These are phyloP conservation scores for Lichenostomus cassidix DNA, from an alignment of 2,113 vertebrate genomes.

Conservation along the genomic window DNA sequence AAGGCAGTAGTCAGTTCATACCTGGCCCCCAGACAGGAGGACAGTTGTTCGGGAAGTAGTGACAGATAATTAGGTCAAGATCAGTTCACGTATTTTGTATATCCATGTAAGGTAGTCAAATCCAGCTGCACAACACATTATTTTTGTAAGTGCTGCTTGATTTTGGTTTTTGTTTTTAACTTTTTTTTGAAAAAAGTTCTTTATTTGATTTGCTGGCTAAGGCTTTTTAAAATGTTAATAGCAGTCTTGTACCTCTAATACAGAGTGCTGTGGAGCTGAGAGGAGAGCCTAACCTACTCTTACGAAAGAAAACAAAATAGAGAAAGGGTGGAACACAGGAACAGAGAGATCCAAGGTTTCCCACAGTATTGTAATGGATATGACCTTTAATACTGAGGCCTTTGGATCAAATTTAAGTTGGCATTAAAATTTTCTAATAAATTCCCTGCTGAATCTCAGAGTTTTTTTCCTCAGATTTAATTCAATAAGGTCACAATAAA, in stretches of 20 bases:
- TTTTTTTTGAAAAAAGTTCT: background rate
- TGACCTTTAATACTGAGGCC: constrained; percentile 69
- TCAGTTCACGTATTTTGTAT: background rate
- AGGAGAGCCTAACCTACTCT: constrained; percentile 29
- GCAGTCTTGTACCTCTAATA: background rate
- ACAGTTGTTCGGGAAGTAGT: background rate
- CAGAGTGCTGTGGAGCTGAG: background rate
- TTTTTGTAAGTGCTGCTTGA: background rate
- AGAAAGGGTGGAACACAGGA: background rate
- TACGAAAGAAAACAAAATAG: background rate
- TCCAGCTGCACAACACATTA: background rate
- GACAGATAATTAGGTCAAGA: background rate
- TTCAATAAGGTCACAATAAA: constrained; percentile 71
- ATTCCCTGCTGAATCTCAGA: constrained; percentile 63
- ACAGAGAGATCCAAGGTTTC: constrained; percentile 38
- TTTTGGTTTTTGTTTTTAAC: background rate
- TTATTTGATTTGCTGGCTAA: constrained; percentile 5
- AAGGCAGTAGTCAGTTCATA: background rate
- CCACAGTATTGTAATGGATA: constrained; percentile 38
- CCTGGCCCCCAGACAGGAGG: background rate
- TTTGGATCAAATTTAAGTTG: constrained; percentile 65
- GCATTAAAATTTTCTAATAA: constrained; percentile 71
- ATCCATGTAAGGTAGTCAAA: background rate
- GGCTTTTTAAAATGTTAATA: constrained; percentile 31
- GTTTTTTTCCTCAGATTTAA: constrained; percentile 50